Conservation (phyloP, 2,797 vertebrate species). For the Salarias fasciatus region DNA sequence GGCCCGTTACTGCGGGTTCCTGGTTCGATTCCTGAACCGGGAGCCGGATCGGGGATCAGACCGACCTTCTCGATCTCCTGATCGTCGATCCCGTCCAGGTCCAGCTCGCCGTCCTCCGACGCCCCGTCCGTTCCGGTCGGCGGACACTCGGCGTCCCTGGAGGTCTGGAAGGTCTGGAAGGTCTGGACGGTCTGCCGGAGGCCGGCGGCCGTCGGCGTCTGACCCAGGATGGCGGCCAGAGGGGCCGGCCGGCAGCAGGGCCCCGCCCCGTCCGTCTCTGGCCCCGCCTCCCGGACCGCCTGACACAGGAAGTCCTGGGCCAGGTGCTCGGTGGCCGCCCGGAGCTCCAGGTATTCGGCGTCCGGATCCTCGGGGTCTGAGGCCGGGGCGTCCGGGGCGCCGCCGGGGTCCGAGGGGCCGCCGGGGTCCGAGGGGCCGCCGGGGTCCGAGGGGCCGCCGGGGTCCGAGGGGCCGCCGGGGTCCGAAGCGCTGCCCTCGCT, state of each 20-base stretch:
- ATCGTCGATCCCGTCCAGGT: slow-evolving; percentile 95
- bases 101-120: slow-evolving; percentile 87
- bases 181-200: slow-evolving; percentile 89
- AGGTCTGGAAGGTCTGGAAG: slow-evolving; percentile 88
- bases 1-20: no score
- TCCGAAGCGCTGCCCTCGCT: slow-evolving; percentile 61
- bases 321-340: slow-evolving; percentile 89
- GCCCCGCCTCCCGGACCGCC: slow-evolving; percentile 75
- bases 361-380: slow-evolving; percentile 81
- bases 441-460: no score
- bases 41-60: background rate
- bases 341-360: slow-evolving; percentile 87
- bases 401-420: no score
- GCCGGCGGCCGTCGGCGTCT: slow-evolving; percentile 85
- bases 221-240: slow-evolving; percentile 87
- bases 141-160: no score
- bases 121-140: slow-evolving; percentile 50
- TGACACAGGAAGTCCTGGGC: slow-evolving; percentile 90
- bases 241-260: slow-evolving; percentile 53
- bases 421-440: no score
- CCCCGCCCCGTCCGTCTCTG: slow-evolving; percentile 19
- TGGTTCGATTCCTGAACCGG: no score
- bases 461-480: no score
- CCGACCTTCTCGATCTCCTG: slow-evolving; percentile 93
- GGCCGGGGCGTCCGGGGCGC: slow-evolving; percentile 26